Conservation (phyloP, 2,888 invertebrate species). For the Lycaena phlaeas region DNA sequence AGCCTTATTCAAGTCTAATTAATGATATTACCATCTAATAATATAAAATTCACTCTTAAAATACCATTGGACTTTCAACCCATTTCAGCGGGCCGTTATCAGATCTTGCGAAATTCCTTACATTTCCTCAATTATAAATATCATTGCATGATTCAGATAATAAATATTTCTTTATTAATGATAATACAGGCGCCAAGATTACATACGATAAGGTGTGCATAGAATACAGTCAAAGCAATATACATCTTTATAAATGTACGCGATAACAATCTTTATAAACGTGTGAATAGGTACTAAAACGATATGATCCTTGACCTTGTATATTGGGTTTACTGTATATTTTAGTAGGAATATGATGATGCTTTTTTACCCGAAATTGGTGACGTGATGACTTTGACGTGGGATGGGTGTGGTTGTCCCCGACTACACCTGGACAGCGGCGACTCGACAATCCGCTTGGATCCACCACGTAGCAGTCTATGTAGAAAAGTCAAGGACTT, state of each 20-base stretch:
- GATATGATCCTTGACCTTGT: background rate
- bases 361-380: background rate
- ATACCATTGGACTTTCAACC: too few relatives aligned
- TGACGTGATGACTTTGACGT: background rate
- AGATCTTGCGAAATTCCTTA: background rate
- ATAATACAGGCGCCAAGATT: constrained; percentile 7
- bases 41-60: too few relatives aligned
- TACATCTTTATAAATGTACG: background rate
- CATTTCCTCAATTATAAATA: background rate
- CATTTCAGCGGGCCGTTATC: background rate
- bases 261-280: constrained; percentile 1
- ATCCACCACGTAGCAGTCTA: too few relatives aligned
- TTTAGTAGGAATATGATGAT: background rate
- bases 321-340: background rate
- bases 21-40: too few relatives aligned
- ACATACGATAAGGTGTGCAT: background rate
- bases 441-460: too few relatives aligned
- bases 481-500: too few relatives aligned
- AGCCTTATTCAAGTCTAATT: too few relatives aligned
- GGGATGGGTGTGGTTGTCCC: too few relatives aligned
- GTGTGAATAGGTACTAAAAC: background rate
- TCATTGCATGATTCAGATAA: background rate
- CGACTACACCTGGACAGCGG: too few relatives aligned
- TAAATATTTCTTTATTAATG: constrained; percentile 3
- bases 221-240: background rate